Percentiles rank a stretch among this genome's conserved stretches.
These are phyloP conservation scores for Stomatorhinus ivindoensis DNA, from an alignment of 2,113 vertebrate genomes.

Conservation along the genomic window DNA sequence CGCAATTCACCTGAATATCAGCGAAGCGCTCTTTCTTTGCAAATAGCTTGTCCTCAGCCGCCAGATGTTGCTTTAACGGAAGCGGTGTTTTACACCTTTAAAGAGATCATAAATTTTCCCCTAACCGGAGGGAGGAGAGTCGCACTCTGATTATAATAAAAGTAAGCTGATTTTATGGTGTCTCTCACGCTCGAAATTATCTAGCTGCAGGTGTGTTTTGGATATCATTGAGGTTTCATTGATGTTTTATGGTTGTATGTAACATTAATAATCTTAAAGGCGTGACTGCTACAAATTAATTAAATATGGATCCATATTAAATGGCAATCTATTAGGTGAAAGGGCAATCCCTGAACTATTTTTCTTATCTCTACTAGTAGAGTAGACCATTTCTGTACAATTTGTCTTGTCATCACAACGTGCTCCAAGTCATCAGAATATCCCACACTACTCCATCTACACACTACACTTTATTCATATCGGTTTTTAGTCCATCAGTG, in stretches of 20 bases:
- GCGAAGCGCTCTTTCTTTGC: neutral
- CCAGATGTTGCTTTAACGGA: constrained; percentile 7
- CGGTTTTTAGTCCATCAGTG: neutral
- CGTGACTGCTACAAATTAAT: neutral
- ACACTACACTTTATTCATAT: neutral
- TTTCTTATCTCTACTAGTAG: neutral
- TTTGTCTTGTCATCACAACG: neutral
- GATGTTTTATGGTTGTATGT: neutral
- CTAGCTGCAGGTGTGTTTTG: neutral
- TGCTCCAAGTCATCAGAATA: neutral
- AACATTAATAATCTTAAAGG: neutral
- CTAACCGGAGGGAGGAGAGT: neutral
- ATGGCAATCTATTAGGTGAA: neutral
- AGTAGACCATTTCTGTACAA: neutral
- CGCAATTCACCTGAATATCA: neutral
- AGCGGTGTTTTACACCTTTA: neutral
- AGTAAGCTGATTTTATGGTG: neutral
- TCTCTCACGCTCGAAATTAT: neutral
- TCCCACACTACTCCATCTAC: neutral
- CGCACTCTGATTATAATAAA: neutral
- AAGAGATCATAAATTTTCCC: neutral
- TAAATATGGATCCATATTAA: neutral
- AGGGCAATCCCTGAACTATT: neutral
- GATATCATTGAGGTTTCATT: neutral
- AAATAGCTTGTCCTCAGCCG: constrained; percentile 1